phyloP scores from a whole-genome alignment of 2,797 vertebrate genomes.

The Poecilia wingei region DNA sequence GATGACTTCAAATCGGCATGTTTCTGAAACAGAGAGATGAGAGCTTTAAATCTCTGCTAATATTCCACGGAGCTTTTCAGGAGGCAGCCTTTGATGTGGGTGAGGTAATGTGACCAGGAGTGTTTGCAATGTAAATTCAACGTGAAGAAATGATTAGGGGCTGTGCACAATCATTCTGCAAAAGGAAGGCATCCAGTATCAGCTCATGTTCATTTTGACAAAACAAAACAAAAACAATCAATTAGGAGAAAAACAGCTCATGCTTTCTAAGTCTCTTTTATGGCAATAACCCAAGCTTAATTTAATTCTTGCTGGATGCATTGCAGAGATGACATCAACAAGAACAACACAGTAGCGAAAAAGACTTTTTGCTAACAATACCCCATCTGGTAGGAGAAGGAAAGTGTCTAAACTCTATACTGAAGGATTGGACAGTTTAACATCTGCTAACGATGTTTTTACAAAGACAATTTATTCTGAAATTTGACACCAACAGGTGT shows the following conservation, averaged over 20 bases:
- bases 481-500: neutral
- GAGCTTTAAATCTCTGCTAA: conserved; percentile 80
- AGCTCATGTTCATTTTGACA: conserved; percentile 4
- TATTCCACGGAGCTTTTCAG: conserved; percentile 80
- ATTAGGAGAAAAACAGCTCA: conserved; percentile 23
- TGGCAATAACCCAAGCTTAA: conserved; percentile 15
- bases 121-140: conserved; percentile 82
- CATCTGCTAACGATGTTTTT: neutral
- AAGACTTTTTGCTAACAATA: neutral
- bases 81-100: conserved; percentile 81
- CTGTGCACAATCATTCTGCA: conserved; percentile 43
- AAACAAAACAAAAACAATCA: conserved; percentile 14
- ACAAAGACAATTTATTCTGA: neutral
- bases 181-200: conserved; percentile 46
- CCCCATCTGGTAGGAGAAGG: neutral
- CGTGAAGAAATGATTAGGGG: conserved; percentile 60
- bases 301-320: conserved; percentile 17
- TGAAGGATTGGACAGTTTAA: neutral
- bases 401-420: neutral
- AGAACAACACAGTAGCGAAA: neutral
- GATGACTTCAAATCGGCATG: conserved; percentile 77
- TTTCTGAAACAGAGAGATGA: conserved; percentile 71
- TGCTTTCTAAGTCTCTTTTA: neutral
- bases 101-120: conserved; percentile 81
- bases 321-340: neutral